These are phyloP conservation scores for Bergia puertoricense DNA, from an alignment of 92 coral and sea anemone species.

Conservation along the genomic window DNA sequence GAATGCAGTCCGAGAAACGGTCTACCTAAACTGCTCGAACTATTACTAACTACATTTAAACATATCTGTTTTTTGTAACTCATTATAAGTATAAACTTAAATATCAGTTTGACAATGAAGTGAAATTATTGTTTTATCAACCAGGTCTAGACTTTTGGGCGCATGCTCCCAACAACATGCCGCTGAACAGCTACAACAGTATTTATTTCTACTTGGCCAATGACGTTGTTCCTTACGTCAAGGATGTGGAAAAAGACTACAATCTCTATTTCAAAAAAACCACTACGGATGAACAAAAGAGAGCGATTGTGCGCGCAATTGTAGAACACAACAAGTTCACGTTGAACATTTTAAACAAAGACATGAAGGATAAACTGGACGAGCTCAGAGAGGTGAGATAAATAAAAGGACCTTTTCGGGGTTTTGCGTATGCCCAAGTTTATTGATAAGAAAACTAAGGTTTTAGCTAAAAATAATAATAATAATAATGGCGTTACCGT, in stretches of 20 bases:
- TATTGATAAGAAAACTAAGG: too few species aligned
- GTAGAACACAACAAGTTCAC: slow-evolving; percentile 33
- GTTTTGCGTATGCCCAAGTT: too few species aligned
- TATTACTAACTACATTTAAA: too few species aligned
- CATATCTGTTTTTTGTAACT: too few species aligned
- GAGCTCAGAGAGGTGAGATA: slow-evolving; percentile 24
- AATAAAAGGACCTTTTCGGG: neutral
- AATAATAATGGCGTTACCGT: too few species aligned
- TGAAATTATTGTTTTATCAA: neutral
- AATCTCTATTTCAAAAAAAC: slow-evolving; percentile 11
- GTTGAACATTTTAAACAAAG: slow-evolving; percentile 10
- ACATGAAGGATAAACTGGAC: slow-evolving; percentile 28
- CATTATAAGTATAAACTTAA: neutral
- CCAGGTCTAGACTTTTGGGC: slow-evolving; percentile 37
- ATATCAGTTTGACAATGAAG: neutral
- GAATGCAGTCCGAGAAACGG: too few species aligned
- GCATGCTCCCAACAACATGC: slow-evolving; percentile 45
- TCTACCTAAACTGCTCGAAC: too few species aligned
- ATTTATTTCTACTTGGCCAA: slow-evolving; percentile 23
- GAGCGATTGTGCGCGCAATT: slow-evolving; percentile 36
- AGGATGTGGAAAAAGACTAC: slow-evolving; percentile 39
- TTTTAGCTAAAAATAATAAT: too few species aligned
- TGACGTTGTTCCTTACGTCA: slow-evolving; percentile 30
- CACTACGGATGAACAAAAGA: slow-evolving; percentile 20
- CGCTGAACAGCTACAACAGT: slow-evolving; percentile 42